Percentiles rank a stretch among this genome's conserved stretches.
Conservation (phyloP, 2,113 vertebrate species). For the Anser brachyrhynchus region DNA sequence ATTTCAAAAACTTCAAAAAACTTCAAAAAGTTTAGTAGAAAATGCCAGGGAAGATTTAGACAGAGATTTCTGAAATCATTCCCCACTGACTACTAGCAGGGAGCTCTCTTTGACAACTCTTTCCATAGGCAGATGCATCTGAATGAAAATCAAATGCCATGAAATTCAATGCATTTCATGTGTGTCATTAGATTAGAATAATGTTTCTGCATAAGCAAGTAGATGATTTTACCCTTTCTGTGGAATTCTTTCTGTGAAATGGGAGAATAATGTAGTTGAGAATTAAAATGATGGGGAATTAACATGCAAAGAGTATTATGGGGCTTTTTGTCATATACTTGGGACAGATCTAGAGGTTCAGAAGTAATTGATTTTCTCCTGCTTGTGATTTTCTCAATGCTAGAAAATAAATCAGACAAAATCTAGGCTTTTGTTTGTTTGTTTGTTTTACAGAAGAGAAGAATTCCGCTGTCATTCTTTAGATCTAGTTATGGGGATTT, state of each 20-base stretch:
- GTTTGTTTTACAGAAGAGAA: not conserved
- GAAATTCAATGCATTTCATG: not conserved
- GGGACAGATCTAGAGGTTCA: not conserved
- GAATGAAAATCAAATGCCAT: conserved; percentile 34
- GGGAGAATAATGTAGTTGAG: not conserved
- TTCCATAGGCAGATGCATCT: not conserved
- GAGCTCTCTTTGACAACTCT: conserved; percentile 9
- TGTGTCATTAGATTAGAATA: not conserved
- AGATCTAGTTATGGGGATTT: accelerated
- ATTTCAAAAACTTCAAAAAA: not conserved
- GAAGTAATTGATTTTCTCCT: not conserved
- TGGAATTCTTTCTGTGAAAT: not conserved
- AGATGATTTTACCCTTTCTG: not conserved
- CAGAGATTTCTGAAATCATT: conserved; percentile 12
- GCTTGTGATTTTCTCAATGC: accelerated
- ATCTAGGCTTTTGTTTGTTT: too few species aligned
- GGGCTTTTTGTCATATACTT: not conserved
- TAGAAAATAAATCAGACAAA: not conserved
- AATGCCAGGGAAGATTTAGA: conserved; percentile 13
- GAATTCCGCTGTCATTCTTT: accelerated
- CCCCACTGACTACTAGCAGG: not conserved
- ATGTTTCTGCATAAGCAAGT: not conserved
- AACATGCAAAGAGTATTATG: not conserved
- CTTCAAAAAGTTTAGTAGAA: not conserved
- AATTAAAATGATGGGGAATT: not conserved